Evolutionary conservation across 92 coral and sea anemone species (phyloP).

Genomic region (Phenganax stokvisi): DNA sequence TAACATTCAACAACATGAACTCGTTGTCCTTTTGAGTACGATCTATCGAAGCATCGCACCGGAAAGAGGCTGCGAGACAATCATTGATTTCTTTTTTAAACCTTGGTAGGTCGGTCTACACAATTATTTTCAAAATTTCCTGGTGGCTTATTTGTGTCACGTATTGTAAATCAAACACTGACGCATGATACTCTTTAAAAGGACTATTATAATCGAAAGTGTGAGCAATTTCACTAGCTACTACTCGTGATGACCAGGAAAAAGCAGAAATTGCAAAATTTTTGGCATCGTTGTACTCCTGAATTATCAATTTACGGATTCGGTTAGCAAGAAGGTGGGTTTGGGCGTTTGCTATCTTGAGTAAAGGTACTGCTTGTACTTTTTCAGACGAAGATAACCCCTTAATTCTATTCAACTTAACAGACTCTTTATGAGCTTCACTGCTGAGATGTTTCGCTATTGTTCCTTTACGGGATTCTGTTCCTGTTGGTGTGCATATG

Average conservation of each 20-base stretch:
- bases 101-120: slow-evolving; percentile 27
- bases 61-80: slow-evolving; percentile 23
- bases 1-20: slow-evolving; percentile 22
- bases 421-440: slow-evolving; percentile 26
- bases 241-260: slow-evolving; percentile 24
- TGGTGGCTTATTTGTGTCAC: slow-evolving; percentile 8
- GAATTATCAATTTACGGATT: slow-evolving; percentile 24
- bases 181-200: slow-evolving; percentile 20
- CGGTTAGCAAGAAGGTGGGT: slow-evolving; percentile 17
- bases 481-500: slow-evolving; percentile 22
- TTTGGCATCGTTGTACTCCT: slow-evolving; percentile 30
- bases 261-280: slow-evolving; percentile 9
- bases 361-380: slow-evolving; percentile 8
- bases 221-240: slow-evolving; percentile 22
- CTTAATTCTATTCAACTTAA: slow-evolving; percentile 15
- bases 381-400: slow-evolving; percentile 19
- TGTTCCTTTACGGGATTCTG: slow-evolving; percentile 26
- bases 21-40: slow-evolving; percentile 29
- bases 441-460: slow-evolving; percentile 9
- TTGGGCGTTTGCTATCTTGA: slow-evolving; percentile 27
- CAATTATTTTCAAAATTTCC: slow-evolving; percentile 23
- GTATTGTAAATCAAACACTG: slow-evolving; percentile 22
- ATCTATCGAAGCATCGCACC: slow-evolving; percentile 26
- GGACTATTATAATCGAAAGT: slow-evolving; percentile 12
- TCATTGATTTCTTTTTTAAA: slow-evolving; percentile 19